Evolutionary conservation across 2,797 vertebrate species (phyloP), one percentile per base, ranked within the genome.

Genomic region (Muraenolepis orangiensis): DNA sequence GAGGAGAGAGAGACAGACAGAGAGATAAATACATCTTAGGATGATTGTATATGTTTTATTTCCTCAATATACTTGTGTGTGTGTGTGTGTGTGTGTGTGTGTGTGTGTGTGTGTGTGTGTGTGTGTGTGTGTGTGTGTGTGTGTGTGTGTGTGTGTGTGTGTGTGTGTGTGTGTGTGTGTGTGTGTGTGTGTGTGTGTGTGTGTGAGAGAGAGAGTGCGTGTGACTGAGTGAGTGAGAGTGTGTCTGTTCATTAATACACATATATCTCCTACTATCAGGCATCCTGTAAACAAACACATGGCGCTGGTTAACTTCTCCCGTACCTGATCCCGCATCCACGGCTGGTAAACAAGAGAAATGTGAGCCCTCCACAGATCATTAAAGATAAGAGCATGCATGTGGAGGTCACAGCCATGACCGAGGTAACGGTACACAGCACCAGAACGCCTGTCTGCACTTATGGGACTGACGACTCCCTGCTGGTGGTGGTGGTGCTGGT

Each of bases 81-180:
- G 72, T 76, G 69, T 75, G 68, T 51, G 32, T 57, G 32, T 64
- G 66, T 61, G 64, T 72, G 71, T n/a, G n/a, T n/a, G n/a, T n/a
- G n/a, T n/a, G n/a, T n/a, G n/a, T n/a, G n/a, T n/a, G n/a, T n/a
- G n/a, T n/a, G n/a, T n/a, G n/a, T n/a, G n/a, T n/a, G n/a, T n/a
- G n/a, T n/a, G n/a, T n/a, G n/a, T n/a, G n/a, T n/a, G n/a, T n/a
- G n/a, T n/a, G n/a, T n/a, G n/a, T n/a, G n/a, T n/a, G n/a, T n/a
- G n/a, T n/a, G n/a, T n/a, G n/a, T n/a, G n/a, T n/a, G n/a, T n/a
- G n/a, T n/a, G n/a, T n/a, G n/a, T n/a, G n/a, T n/a, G n/a, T n/a
- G n/a, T n/a, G n/a, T n/a, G n/a, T n/a, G n/a, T n/a, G n/a, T n/a
- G n/a, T n/a, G n/a, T n/a, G n/a, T n/a, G n/a, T n/a, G n/a, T n/a